These are phyloP conservation scores for Illadopsis cleaveri DNA, from an alignment of 2,113 vertebrate species.

Conservation along the genomic window DNA sequence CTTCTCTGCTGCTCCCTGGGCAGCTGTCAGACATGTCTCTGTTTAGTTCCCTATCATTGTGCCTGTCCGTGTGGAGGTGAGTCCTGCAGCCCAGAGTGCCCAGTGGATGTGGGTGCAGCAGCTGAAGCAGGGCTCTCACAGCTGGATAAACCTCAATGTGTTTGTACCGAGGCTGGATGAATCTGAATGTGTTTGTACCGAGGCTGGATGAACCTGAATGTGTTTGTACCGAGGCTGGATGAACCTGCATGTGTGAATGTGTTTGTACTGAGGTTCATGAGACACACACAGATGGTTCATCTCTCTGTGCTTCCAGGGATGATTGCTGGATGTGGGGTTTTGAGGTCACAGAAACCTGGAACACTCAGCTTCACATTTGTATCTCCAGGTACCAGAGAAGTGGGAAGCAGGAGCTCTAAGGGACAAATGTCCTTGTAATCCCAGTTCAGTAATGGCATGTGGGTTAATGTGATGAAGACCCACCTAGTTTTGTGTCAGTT, in stretches of 20 bases:
- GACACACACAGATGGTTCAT: neutral
- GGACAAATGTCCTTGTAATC: neutral
- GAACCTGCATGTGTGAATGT: neutral
- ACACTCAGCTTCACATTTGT: neutral
- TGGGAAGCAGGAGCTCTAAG: neutral
- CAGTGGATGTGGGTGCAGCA: neutral
- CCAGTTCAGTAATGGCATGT: neutral
- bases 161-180: neutral
- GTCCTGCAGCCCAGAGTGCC: neutral
- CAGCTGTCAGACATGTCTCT: neutral
- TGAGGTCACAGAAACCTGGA: neutral
- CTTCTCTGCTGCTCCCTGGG: neutral
- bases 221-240: neutral
- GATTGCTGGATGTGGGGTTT: neutral
- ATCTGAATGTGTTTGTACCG: neutral
- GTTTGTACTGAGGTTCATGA: rapidly evolving
- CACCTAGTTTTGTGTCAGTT: neutral
- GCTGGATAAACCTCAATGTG: neutral
- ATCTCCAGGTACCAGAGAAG: neutral
- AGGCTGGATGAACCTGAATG: neutral
- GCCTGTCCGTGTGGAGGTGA: rapidly evolving
- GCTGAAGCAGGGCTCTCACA: neutral
- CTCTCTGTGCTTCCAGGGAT: neutral
- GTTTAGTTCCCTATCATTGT: neutral
- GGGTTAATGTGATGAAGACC: neutral